These are phyloP conservation scores for Clamator glandarius DNA, from an alignment of 2,797 vertebrate species.

Conservation along the genomic window DNA sequence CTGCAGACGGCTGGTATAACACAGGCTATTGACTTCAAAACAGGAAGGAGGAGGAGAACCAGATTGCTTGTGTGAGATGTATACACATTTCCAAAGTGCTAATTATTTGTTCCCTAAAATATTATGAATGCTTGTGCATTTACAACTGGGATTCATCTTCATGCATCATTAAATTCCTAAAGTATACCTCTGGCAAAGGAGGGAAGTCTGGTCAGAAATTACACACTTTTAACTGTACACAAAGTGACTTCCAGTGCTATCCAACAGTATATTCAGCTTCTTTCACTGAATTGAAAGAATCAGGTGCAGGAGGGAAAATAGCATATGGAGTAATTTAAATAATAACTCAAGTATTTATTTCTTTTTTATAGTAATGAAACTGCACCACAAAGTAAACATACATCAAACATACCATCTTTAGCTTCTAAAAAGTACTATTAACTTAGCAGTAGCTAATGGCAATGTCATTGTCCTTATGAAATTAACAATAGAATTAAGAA, in stretches of 20 bases:
- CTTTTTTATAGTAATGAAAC: background rate
- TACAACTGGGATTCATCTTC: constrained; percentile 60
- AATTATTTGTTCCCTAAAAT: constrained; percentile 76
- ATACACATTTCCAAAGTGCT: constrained; percentile 70
- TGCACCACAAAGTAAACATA: background rate
- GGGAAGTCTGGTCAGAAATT: constrained; percentile 49
- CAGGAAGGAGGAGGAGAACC: constrained; percentile 78
- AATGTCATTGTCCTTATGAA: background rate
- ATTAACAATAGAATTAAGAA: constrained; percentile 2
- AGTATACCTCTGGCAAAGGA: constrained; percentile 41
- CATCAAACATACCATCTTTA: background rate
- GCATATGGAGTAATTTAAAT: background rate
- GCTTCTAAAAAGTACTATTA: background rate
- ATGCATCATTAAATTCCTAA: constrained; percentile 63
- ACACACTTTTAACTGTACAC: background rate
- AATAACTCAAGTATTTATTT: background rate
- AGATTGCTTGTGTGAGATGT: constrained; percentile 72
- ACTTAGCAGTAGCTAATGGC: background rate
- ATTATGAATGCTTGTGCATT: constrained; percentile 53
- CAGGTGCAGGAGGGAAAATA: background rate
- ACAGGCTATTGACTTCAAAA: constrained; percentile 76
- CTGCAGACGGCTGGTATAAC: constrained; percentile 77
- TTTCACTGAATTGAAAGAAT: constrained; percentile 28
- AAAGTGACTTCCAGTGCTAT: background rate
- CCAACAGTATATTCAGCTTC: background rate